Evolutionary conservation across 2,888 invertebrate genomes (phyloP), one percentile per base, ranked within the genome.

Genomic region (Drosophila pseudotalamancana): DNA sequence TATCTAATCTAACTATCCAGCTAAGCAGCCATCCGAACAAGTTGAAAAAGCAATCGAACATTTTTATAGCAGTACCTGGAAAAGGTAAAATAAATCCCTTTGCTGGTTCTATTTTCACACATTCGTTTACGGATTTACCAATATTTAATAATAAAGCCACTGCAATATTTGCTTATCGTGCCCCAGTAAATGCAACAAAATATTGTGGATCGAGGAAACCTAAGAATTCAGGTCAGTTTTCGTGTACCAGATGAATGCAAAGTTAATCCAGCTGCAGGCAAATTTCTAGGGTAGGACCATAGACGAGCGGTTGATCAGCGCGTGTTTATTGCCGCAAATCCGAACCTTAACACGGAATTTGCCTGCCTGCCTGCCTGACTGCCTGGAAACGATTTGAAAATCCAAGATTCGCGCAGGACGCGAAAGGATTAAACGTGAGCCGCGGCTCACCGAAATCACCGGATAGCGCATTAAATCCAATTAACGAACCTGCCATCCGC

Each of bases 381-480:
- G 40, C 4, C 27, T 27, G 12, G 4, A 25, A n/a, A n/a, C n/a
- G n/a, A n/a, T n/a, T n/a, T n/a, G n/a, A n/a, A n/a, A n/a, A n/a
- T n/a, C n/a, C n/a, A n/a, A n/a, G n/a, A n/a, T n/a, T n/a, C n/a
- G n/a, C n/a, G n/a, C n/a, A n/a, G n/a, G n/a, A 9, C 16, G 16
- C 23, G 19, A 31, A 29, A 25, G 73, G 72, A 72, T 72, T 69
- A 69, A 6, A 31, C 50, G 51, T 56, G 31, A 72, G 48, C 65
- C 32, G 23, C 40, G 49, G 70, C 54, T 72, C 49, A 67, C 32
- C 35, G 5, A 53, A 70, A 70, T 61, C 75, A 75, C 50, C 70
- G 77, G 68, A 74, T 77, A 68, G 64, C 60, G 80, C 73, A 76
- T 83, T 84, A 87, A 87, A 84, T 84, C 83, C 88, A 84, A 87